A percentile compares a stretch with the other conserved stretches of the same genome.
These are phyloP conservation scores for Limnephilus rhombicus DNA, from an alignment of 2,888 invertebrate species.

Conservation along the genomic window DNA sequence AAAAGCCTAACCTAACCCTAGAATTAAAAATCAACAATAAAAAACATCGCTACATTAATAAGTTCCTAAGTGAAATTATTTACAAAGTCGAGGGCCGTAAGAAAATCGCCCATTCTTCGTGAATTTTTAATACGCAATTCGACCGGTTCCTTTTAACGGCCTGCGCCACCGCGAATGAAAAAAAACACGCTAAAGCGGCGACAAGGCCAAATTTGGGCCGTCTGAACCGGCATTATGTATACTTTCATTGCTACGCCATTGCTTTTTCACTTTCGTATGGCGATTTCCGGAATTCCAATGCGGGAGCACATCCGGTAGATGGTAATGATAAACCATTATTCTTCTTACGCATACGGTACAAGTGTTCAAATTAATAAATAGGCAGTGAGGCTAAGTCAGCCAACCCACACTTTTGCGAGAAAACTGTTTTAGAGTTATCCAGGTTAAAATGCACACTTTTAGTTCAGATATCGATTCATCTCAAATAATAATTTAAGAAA, in stretches of 20 bases:
- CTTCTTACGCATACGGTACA: neutral
- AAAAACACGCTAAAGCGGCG: neutral
- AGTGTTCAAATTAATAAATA: neutral
- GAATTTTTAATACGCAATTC: neutral
- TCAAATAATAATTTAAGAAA: too few species aligned
- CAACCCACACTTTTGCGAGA: neutral
- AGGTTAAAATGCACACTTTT: neutral
- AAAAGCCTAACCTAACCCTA: too few species aligned
- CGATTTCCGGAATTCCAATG: constrained; percentile 46
- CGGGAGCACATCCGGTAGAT: constrained; percentile 35
- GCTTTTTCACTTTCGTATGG: constrained; percentile 44
- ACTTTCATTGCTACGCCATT: constrained; percentile 36
- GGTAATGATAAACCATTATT: constrained; percentile 12
- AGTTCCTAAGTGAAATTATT: neutral
- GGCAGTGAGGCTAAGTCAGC: neutral
- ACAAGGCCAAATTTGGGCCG: constrained; percentile 15
- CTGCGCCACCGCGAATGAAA: neutral
- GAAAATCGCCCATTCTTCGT: neutral
- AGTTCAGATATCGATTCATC: too few species aligned
- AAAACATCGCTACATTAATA: neutral
- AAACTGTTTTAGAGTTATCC: neutral
- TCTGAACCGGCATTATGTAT: neutral
- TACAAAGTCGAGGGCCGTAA: neutral
- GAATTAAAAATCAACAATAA: neutral
- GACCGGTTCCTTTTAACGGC: neutral